Evolutionary conservation across 2,113 vertebrate genomes (phyloP).

Genomic region (Barnardius zonarius): DNA sequence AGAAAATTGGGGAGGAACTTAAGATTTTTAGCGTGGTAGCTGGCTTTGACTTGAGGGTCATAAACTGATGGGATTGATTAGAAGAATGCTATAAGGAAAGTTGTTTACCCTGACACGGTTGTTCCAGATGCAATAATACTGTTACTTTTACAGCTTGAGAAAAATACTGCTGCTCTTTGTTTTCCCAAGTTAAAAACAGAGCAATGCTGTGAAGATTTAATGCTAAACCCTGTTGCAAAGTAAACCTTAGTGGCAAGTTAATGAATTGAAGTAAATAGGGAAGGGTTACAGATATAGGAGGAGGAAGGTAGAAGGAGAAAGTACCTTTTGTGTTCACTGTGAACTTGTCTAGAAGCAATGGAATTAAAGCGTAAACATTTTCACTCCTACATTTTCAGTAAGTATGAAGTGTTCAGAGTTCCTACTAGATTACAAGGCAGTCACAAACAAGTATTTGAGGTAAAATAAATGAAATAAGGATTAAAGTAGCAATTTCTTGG

Average conservation of each 20-base stretch:
- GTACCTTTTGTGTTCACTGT: not conserved
- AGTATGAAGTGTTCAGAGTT: not conserved
- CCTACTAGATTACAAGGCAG: rapidly evolving
- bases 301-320: not conserved
- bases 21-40: not conserved
- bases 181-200: not conserved
- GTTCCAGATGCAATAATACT: not conserved
- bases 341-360: not conserved
- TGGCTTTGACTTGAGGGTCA: not conserved
- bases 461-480: not conserved
- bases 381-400: not conserved
- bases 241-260: not conserved
- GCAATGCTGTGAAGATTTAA: not conserved
- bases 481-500: not conserved
- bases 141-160: not conserved
- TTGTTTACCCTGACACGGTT: not conserved
- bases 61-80: not conserved
- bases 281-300: not conserved
- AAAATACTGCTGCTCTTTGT: not conserved
- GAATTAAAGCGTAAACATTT: not conserved
- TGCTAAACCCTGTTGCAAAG: not conserved
- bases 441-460: not conserved
- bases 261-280: not conserved
- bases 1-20: not conserved
- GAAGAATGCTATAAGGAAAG: not conserved